phyloP scores from a whole-genome alignment of 2,113 vertebrate species.

The Perognathus longimembris region DNA sequence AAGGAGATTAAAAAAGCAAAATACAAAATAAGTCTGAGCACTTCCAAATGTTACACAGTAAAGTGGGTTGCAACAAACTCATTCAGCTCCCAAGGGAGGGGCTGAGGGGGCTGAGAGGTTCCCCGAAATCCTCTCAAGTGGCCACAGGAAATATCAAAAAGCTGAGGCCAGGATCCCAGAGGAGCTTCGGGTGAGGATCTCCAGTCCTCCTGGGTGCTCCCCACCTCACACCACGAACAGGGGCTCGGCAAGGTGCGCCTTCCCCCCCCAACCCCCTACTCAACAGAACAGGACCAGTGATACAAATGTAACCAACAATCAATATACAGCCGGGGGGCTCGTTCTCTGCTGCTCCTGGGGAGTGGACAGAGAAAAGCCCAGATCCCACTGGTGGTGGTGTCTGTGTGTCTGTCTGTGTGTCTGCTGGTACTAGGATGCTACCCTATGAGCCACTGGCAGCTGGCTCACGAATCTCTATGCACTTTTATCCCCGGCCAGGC shows the following conservation, averaged over 20 bases:
- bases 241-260: no score
- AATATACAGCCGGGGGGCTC: background rate
- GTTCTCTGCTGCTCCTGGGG: background rate
- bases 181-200: background rate
- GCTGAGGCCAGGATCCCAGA: no score
- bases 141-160: background rate
- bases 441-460: no score
- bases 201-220: background rate
- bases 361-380: background rate
- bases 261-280: no score
- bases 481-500: background rate
- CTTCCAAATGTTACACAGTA: background rate
- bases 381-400: no score
- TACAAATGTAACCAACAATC: no score
- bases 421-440: no score
- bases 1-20: background rate
- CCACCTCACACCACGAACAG: background rate
- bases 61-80: background rate
- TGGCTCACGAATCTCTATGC: background rate
- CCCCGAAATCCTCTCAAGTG: background rate
- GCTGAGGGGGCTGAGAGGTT: slow-evolving; percentile 22
- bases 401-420: no score
- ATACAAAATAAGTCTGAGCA: background rate
- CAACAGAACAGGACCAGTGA: no score
- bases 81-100: background rate